Conservation (phyloP, 1,140 invertebrate species). For the Cepaea nemoralis region DNA sequence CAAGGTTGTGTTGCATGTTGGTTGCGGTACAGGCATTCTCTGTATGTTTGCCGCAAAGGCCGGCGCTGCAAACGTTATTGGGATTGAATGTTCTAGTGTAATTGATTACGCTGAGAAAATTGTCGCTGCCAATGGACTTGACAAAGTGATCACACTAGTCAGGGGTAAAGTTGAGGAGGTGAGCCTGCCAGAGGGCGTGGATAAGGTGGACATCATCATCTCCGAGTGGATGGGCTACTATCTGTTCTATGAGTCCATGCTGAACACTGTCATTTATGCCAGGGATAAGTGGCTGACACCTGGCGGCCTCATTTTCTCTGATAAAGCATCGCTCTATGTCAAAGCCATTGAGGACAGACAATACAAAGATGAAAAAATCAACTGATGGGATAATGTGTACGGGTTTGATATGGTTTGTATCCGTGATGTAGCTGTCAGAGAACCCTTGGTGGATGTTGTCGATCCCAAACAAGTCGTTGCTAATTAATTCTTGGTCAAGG, state of each 20-base stretch:
- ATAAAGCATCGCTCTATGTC: slow-evolving; percentile 89
- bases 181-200: slow-evolving; percentile 79
- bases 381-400: slow-evolving; percentile 99
- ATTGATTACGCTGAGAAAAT: slow-evolving; percentile 76
- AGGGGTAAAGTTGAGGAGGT: slow-evolving; percentile 96
- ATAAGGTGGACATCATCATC: slow-evolving; percentile 98
- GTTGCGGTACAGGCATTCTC: slow-evolving; percentile 98
- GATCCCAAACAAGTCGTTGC: slow-evolving; percentile 96
- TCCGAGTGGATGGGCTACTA: slow-evolving; percentile 99
- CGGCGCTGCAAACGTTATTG: slow-evolving; percentile 94
- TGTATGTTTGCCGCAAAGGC: slow-evolving; percentile 99
- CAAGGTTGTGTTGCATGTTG: slow-evolving; percentile 95
- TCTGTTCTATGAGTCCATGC: slow-evolving; percentile 96
- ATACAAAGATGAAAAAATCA: slow-evolving; percentile 99
- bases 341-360: slow-evolving; percentile 97
- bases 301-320: slow-evolving; percentile 88
- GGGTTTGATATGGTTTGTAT: slow-evolving; percentile 99
- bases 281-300: slow-evolving; percentile 91
- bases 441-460: slow-evolving; percentile 98
- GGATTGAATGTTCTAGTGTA: slow-evolving; percentile 79
- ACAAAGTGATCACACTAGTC: slow-evolving; percentile 86
- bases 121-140: slow-evolving; percentile 74
- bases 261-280: slow-evolving; percentile 94
- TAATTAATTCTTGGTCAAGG: slow-evolving; percentile 77
- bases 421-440: slow-evolving; percentile 95